Evolutionary conservation across 2,113 vertebrate genomes (phyloP).

Genomic region (Cololabis saira): DNA sequence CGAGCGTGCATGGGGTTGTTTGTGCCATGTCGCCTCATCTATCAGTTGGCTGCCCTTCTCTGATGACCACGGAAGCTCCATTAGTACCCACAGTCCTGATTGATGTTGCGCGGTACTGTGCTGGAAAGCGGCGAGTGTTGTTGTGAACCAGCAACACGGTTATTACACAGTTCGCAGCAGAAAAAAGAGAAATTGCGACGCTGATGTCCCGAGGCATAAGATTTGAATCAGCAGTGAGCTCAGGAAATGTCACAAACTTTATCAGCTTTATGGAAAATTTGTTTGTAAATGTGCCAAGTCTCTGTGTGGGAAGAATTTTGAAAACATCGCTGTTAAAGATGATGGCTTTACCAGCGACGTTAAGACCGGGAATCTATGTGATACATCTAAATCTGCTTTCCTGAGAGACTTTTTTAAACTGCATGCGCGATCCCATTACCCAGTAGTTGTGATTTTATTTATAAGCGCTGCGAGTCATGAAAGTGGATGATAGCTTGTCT

Average conservation of each 20-base stretch:
- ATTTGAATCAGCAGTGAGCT: conserved; percentile 46
- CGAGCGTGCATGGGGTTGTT: conserved; percentile 41
- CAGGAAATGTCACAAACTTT: conserved; percentile 39
- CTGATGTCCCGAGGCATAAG: conserved; percentile 27
- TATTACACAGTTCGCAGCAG: conserved; percentile 46
- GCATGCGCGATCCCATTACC: no score
- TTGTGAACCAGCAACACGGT: conserved; percentile 41
- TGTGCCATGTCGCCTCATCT: conserved; percentile 62
- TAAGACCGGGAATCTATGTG: conserved; percentile 18
- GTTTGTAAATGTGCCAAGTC: conserved; percentile 18
- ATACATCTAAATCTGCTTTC: conserved; percentile 36
- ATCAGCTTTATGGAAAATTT: conserved; percentile 23
- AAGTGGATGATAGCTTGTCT: no score
- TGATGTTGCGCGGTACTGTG: conserved; percentile 61
- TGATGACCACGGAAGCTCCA: conserved; percentile 71
- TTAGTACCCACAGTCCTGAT: conserved; percentile 70
- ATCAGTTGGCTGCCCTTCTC: conserved; percentile 67
- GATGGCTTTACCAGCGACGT: neutral
- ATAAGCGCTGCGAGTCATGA: no score
- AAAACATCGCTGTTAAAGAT: conserved; percentile 31
- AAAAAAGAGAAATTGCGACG: conserved; percentile 44
- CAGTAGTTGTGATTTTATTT: no score
- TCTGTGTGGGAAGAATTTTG: conserved; percentile 15
- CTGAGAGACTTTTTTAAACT: neutral
- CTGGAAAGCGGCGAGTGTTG: conserved; percentile 58